Evolutionary conservation across 2,797 vertebrate species (phyloP).

Genomic region (Rhinichthys osculus): DNA sequence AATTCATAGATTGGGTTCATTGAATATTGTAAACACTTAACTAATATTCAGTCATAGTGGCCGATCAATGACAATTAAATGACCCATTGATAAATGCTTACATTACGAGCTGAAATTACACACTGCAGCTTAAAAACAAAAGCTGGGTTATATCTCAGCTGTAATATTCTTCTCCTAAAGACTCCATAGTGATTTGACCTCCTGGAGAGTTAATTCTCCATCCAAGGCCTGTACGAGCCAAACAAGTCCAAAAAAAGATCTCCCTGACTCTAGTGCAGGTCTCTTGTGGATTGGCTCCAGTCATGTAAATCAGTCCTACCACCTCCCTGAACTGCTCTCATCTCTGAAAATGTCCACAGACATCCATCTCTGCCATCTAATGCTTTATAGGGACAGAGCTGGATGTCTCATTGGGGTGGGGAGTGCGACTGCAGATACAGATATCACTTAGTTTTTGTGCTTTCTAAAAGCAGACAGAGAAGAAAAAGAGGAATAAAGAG

Average conservation of each 20-base stretch:
- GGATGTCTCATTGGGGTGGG: neutral
- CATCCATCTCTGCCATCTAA: constrained; percentile 22
- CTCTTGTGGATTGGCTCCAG: constrained; percentile 21
- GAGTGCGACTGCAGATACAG: constrained; percentile 19
- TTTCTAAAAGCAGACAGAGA: constrained; percentile 11
- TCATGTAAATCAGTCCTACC: neutral
- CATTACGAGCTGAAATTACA: neutral
- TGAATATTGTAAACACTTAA: neutral
- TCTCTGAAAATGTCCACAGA: constrained; percentile 40
- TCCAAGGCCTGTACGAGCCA: constrained; percentile 12
- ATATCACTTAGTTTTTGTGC: constrained; percentile 23
- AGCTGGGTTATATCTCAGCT: neutral
- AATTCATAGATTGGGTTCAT: neutral
- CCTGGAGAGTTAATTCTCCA: neutral
- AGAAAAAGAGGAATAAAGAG: constrained; percentile 22
- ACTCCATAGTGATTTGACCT: constrained; percentile 10
- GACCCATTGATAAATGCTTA: neutral
- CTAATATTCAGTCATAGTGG: neutral
- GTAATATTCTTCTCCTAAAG: neutral
- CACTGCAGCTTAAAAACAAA: neutral
- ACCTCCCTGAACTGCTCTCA: constrained; percentile 29
- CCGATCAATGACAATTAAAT: neutral
- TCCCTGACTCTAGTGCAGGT: constrained; percentile 8
- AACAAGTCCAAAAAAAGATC: constrained; percentile 21
- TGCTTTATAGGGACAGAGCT: neutral